Conservation (phyloP, 2,113 vertebrate genomes). For the Coptodon rendalli region DNA sequence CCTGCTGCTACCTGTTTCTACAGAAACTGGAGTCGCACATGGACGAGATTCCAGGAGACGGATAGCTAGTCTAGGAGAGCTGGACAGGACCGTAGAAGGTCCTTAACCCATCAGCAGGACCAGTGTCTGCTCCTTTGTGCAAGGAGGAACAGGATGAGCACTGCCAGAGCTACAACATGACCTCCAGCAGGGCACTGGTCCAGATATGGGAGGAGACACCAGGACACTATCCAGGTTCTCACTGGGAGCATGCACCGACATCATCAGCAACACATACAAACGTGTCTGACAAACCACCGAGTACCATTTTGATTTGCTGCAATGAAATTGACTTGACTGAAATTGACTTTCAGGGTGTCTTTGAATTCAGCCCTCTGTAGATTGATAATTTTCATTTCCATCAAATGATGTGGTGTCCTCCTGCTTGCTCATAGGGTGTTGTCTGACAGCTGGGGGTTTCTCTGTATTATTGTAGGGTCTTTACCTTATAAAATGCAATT, state of each 20-base stretch:
- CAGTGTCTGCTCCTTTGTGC: background rate
- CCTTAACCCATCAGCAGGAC: background rate
- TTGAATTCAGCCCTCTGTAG: background rate
- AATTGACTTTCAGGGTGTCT: background rate
- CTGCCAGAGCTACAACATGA: background rate
- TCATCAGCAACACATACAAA: background rate
- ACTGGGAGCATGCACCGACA: background rate
- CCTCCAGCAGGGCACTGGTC: background rate
- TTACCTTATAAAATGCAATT: background rate
- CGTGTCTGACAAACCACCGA: background rate
- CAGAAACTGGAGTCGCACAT: background rate
- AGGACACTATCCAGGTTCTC: background rate
- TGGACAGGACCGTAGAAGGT: background rate
- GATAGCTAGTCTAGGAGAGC: background rate
- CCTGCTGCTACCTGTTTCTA: background rate
- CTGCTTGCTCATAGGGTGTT: background rate
- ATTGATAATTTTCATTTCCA: background rate
- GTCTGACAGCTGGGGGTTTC: background rate
- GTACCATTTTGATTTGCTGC: background rate
- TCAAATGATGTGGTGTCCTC: background rate
- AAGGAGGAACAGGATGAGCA: background rate
- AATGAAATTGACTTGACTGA: background rate
- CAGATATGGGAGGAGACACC: background rate
- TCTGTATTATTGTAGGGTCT: background rate
- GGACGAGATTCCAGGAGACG: background rate